Conservation (phyloP, 2,797 vertebrate genomes). For the Sylvilagus floridanus region DNA sequence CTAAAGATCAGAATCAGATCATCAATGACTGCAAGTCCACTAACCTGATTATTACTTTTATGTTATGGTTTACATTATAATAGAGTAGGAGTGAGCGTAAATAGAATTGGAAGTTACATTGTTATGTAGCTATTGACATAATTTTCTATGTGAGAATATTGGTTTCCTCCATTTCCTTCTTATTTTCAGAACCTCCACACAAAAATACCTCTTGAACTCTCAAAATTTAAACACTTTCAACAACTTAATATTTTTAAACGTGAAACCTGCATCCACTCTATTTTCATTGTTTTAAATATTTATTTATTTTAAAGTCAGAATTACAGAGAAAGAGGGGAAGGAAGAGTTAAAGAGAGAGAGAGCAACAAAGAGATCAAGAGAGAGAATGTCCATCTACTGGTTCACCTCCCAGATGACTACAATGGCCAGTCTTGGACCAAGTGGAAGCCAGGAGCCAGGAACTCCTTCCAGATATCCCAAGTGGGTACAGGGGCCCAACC, state of each 20-base stretch:
- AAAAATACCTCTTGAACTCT: not conserved
- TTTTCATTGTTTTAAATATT: not conserved
- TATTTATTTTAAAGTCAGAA: not conserved
- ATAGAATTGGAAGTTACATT: not conserved
- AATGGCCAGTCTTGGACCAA: too few relatives aligned
- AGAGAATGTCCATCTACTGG: too few relatives aligned
- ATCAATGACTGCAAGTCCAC: not conserved
- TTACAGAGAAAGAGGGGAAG: too few relatives aligned
- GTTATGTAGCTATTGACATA: not conserved
- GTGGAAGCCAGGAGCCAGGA: too few relatives aligned
- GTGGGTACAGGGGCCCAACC: too few relatives aligned
- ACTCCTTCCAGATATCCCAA: too few relatives aligned
- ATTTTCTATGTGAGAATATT: not conserved
- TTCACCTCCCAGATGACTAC: too few relatives aligned
- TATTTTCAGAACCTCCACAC: not conserved
- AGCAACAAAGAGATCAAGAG: too few relatives aligned
- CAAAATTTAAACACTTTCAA: not conserved
- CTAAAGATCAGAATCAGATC: not conserved
- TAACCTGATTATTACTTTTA: not conserved
- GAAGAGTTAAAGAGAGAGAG: too few relatives aligned
- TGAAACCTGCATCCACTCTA: not conserved
- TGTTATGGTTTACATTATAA: not conserved
- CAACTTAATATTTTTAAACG: not conserved
- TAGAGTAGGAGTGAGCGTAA: not conserved
- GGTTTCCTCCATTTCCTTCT: not conserved